Percentiles rank a stretch among this genome's conserved stretches.
These are phyloP conservation scores for Acropora tenuis DNA, from an alignment of 64 coral and sea anemone species.

Conservation along the genomic window DNA sequence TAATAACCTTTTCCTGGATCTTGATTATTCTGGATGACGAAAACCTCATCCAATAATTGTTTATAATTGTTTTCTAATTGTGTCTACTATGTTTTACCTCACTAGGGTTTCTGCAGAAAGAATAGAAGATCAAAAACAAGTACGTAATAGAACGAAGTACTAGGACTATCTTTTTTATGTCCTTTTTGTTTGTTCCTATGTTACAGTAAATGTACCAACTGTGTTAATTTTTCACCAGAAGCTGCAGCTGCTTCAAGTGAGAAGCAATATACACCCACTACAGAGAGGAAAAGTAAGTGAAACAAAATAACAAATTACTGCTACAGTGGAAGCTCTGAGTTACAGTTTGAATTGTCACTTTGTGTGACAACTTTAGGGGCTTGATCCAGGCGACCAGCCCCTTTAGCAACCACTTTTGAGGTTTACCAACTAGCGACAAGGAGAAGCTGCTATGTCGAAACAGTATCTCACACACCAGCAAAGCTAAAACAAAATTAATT, in stretches of 20 bases:
- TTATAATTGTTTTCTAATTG: background rate
- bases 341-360: slow-evolving; percentile 32
- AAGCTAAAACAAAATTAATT: slow-evolving; percentile 26
- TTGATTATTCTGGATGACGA: too few relatives aligned
- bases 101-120: background rate
- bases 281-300: background rate
- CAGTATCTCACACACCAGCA: slow-evolving; percentile 9
- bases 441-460: slow-evolving; percentile 3
- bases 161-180: background rate
- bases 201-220: background rate
- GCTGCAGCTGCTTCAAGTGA: background rate
- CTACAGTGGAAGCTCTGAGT: slow-evolving; percentile 44
- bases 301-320: slow-evolving; percentile 53
- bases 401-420: background rate
- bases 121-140: background rate
- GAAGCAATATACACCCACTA: background rate
- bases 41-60: too few relatives aligned
- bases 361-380: background rate
- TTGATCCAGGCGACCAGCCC: background rate
- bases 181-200: background rate
- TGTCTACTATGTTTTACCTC: background rate
- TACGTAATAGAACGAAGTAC: background rate
- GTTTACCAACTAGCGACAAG: background rate
- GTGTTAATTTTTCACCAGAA: background rate
- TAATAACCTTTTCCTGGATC: too few relatives aligned